Evolutionary conservation across 2,797 vertebrate species (phyloP).

Genomic region (Brachyalestes nurse): DNA sequence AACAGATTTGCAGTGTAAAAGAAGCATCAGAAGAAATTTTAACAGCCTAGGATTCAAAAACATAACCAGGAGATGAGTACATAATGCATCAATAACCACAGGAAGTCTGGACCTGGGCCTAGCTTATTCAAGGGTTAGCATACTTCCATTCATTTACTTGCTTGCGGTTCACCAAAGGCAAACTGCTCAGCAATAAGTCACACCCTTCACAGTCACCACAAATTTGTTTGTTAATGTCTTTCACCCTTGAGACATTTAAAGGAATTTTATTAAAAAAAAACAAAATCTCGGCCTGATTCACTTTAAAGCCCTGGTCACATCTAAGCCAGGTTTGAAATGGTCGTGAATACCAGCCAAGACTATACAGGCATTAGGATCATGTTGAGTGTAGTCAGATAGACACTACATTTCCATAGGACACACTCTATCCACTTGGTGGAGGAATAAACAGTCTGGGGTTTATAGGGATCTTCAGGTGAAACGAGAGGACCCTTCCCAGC

Average conservation of each 20-base stretch:
- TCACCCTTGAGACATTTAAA: neutral
- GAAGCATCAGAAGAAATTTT: neutral
- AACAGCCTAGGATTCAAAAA: neutral
- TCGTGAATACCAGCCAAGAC: neutral
- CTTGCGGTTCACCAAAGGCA: constrained; percentile 3
- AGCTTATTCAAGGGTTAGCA: neutral
- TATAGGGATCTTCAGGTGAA: too few relatives aligned
- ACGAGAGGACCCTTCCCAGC: too few relatives aligned
- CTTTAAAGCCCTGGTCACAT: neutral
- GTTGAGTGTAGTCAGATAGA: too few relatives aligned
- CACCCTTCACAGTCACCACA: constrained; percentile 10
- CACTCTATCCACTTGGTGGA: too few relatives aligned
- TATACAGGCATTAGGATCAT: too few relatives aligned
- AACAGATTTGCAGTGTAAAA: neutral
- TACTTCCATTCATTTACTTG: neutral
- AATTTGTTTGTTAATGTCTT: constrained; percentile 16
- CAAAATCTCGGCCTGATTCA: neutral
- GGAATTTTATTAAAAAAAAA: neutral
- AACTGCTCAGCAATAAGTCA: neutral
- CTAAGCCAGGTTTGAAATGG: neutral
- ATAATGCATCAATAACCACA: neutral
- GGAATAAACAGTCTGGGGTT: too few relatives aligned
- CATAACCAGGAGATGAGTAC: neutral
- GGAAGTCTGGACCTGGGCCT: neutral
- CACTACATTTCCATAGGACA: too few relatives aligned